Evolutionary conservation across 2,888 invertebrate species (phyloP).

Genomic region (Diogma glabrata): DNA sequence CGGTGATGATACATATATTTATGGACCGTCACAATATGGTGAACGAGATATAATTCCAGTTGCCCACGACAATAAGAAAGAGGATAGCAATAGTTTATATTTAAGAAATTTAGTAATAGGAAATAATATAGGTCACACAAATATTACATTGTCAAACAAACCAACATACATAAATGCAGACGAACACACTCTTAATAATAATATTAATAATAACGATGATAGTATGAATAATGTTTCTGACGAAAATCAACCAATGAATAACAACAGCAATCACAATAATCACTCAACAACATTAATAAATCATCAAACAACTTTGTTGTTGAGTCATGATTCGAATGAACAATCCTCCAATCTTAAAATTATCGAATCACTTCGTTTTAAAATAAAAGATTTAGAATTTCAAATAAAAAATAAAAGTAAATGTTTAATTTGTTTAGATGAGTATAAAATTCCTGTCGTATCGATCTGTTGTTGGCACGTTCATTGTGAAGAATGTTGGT

Average conservation of each 20-base stretch:
- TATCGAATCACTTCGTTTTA: conserved; percentile 49
- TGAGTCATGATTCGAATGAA: conserved; percentile 1
- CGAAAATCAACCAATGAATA: neutral
- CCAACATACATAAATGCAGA: no score
- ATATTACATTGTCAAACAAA: neutral
- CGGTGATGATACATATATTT: conserved; percentile 72
- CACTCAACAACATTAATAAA: neutral
- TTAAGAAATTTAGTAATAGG: conserved; percentile 30
- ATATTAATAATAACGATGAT: conserved; percentile 4
- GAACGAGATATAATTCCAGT: conserved; percentile 51
- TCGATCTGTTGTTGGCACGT: conserved; percentile 97
- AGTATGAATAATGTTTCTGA: neutral
- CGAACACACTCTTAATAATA: neutral
- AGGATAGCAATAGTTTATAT: conserved; percentile 29
- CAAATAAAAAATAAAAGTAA: conserved; percentile 53
- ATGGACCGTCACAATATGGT: conserved; percentile 78
- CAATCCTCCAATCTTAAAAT: conserved; percentile 27
- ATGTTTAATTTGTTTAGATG: conserved; percentile 82
- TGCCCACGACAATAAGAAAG: conserved; percentile 35
- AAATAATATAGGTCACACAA: neutral
- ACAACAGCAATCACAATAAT: neutral
- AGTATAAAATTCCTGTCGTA: conserved; percentile 74
- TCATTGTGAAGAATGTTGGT: conserved; percentile 77
- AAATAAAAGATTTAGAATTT: conserved; percentile 54
- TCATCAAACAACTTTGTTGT: conserved; percentile 16